Percentiles rank a stretch among this genome's conserved stretches.
Evolutionary conservation across 2,797 vertebrate species (phyloP).

Genomic region (Nyctalus aviator): DNA sequence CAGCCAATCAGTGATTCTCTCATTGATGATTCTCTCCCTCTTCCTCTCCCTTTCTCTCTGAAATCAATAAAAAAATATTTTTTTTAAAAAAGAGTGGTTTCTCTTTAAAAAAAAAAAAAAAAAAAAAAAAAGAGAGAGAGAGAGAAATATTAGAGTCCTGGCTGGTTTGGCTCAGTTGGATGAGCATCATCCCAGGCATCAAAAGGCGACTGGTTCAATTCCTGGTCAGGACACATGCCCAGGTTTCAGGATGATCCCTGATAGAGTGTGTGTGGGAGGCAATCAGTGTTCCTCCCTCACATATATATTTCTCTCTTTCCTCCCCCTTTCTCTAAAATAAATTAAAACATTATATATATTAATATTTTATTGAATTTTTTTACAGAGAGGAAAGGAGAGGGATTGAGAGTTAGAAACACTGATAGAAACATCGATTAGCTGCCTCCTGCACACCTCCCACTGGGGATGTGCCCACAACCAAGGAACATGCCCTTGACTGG

Average conservation of each 20-base stretch:
- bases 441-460: too few species aligned
- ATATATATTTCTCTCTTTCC: not conserved
- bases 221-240: not conserved
- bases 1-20: not conserved
- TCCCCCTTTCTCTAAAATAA: not conserved
- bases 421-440: too few species aligned
- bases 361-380: too few species aligned
- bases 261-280: not conserved
- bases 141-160: not conserved
- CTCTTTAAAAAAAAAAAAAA: too few species aligned
- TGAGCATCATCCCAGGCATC: not conserved
- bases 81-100: too few species aligned
- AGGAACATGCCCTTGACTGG: too few species aligned
- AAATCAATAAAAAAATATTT: not conserved
- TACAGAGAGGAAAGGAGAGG: too few species aligned
- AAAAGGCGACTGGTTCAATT: not conserved
- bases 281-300: not conserved
- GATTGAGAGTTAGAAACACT: too few species aligned
- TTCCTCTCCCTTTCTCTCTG: not conserved
- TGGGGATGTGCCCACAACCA: too few species aligned
- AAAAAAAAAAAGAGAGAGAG: too few species aligned
- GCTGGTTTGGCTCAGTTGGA: not conserved
- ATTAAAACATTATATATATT: too few species aligned
- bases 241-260: not conserved
- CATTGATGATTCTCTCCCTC: not conserved